Percentiles rank a stretch among this genome's conserved stretches.
Evolutionary conservation across 2,888 invertebrate species (phyloP).

Genomic region (Antitype chi): DNA sequence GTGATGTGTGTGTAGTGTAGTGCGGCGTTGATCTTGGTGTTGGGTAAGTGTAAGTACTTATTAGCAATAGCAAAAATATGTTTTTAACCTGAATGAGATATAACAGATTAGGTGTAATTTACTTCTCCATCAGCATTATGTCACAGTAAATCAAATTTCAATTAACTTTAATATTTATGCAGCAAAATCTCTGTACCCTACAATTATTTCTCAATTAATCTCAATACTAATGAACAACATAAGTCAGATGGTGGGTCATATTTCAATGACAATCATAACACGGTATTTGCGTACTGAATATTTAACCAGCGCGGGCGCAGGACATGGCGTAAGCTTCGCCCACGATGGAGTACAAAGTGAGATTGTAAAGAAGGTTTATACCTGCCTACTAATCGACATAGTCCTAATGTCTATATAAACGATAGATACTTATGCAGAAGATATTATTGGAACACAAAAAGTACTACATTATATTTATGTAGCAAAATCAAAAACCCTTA

Average conservation of each 20-base stretch:
- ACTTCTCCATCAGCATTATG: constrained; percentile 4
- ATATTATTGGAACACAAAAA: neutral
- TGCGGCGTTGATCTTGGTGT: too few relatives aligned
- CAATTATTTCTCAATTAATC: constrained; percentile 46
- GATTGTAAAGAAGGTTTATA: constrained; percentile 35
- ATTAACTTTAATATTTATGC: constrained; percentile 6
- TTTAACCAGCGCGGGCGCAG: constrained; percentile 63
- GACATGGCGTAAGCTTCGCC: constrained; percentile 70
- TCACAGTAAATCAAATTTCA: constrained; percentile 25
- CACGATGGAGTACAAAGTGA: constrained; percentile 46
- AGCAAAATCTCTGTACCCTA: neutral
- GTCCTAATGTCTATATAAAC: constrained; percentile 19
- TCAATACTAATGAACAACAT: constrained; percentile 46
- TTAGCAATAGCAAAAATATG: too few relatives aligned
- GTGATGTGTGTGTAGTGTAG: too few relatives aligned
- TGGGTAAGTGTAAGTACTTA: too few relatives aligned
- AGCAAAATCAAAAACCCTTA: neutral
- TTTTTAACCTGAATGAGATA: neutral
- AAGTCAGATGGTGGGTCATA: constrained; percentile 30
- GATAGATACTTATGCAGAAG: neutral
- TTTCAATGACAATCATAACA: constrained; percentile 57
- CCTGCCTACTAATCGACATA: neutral
- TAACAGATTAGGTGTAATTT: neutral
- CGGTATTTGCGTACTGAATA: constrained; percentile 59
- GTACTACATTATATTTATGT: neutral